Base-by-base conservation (phyloP, 2,888 invertebrate genomes). In the Standfussiana lucernea region DNA sequence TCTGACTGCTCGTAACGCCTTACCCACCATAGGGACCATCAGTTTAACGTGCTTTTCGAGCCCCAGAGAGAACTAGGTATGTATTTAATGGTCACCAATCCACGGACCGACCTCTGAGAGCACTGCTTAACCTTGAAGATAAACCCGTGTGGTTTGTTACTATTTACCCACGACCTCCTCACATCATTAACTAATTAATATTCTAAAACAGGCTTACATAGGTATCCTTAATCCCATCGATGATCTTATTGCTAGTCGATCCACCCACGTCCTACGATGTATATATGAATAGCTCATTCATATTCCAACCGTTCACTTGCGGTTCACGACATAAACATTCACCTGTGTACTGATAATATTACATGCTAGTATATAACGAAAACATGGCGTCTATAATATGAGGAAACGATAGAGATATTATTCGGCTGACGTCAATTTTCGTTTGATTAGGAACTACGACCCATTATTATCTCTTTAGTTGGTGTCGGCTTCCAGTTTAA, bases 341-440 rank as follows among this genome's bases (percentile, higher is more conserved):
- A 40, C 40, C 15, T 8, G 40, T 64, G n/a, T 64, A 40, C 64
- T 64, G 64, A 64, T 64, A 40, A 64, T 64, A 64, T 64, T 64
- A 18, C 8, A 32, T 18, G 18, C 18, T 59, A 32, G 59, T 8
- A 59, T 59, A 18, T 28, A 56, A 28, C 6, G 24, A 35, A 37
- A 35, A 62, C 35, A 37, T 62, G 21, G 24, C 35, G 6, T 62
- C 35, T 62, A 2, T 24, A 35, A 13, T 35, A 6, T 21, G 1
- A 37, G 24, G 21, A 37, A 37, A 37, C 6, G 24, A 21, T 21
- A 24, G 35, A 61, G 11, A 35, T 24, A 10, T 59, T 24, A 10
- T 59, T 56, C 15, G 32, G 18, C 4, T 59, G 18, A 2, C 18
- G 32, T 18, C 15, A 32, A 18, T 59, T 18, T 59, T 32, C 32